These are phyloP conservation scores for Drosophila sp. DNA, from an alignment of 1,140 invertebrate species.

Conservation along the genomic window DNA sequence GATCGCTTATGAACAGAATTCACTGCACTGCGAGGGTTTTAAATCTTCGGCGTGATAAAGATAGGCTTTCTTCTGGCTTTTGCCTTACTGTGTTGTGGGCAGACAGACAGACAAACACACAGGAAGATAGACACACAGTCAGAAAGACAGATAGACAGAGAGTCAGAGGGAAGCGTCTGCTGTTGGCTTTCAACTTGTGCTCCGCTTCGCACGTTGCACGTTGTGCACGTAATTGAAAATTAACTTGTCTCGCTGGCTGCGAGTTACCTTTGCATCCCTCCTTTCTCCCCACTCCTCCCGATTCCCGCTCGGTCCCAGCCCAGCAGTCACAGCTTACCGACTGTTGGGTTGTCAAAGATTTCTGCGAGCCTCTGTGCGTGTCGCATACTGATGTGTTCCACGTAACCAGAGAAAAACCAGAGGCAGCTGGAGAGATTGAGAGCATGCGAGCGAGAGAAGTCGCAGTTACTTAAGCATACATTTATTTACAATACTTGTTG, in stretches of 20 bases:
- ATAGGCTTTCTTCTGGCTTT: too few relatives aligned
- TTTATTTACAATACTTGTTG: conserved; percentile 75
- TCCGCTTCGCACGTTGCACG: conserved; percentile 58
- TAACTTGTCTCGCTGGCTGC: conserved; percentile 66
- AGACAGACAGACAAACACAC: too few relatives aligned
- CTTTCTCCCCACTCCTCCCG: background rate
- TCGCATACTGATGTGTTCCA: conserved; percentile 57
- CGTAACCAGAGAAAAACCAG: background rate
- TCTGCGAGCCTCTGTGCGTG: conserved; percentile 46
- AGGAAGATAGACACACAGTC: background rate
- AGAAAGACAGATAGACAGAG: background rate
- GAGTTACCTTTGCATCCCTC: conserved; percentile 19
- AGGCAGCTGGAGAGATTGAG: background rate
- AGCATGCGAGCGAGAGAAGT: background rate
- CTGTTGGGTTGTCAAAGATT: conserved; percentile 40
- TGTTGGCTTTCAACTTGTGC: conserved; percentile 35
- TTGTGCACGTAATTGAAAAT: conserved; percentile 76
- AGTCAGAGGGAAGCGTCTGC: background rate
- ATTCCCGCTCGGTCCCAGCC: too few relatives aligned
- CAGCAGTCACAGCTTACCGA: too few relatives aligned
- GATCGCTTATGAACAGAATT: too few relatives aligned
- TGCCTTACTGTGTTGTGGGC: background rate
- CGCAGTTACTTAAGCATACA: conserved; percentile 46
- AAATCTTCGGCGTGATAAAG: too few relatives aligned
- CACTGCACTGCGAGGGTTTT: too few relatives aligned